Evolutionary conservation across 1,140 invertebrate species (phyloP).

Genomic region (Harpegnathos saltator): DNA sequence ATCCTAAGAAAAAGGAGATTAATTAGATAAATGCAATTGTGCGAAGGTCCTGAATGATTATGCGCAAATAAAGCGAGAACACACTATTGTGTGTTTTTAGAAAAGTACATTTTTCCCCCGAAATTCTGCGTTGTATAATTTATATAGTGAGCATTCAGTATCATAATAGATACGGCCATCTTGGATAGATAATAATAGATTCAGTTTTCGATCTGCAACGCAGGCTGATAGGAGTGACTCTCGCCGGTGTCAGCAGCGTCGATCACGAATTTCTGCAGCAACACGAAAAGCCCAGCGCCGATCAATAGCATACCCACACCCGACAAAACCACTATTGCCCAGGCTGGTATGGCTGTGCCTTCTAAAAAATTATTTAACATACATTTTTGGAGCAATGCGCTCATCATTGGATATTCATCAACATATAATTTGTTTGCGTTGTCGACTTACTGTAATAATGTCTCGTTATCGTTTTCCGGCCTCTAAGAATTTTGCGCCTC

Average conservation of each 20-base stretch:
- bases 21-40: constrained; percentile 13
- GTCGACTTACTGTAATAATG: constrained; percentile 90
- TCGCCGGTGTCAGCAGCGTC: constrained; percentile 76
- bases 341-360: constrained; percentile 89
- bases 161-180: background rate
- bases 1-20: constrained; percentile 41
- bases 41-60: constrained; percentile 31
- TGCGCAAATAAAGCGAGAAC: constrained; percentile 58
- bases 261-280: constrained; percentile 89
- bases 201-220: constrained; percentile 81
- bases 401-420: too few relatives aligned
- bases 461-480: constrained; percentile 90
- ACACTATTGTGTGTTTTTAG: constrained; percentile 65
- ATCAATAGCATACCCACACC: constrained; percentile 89
- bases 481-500: constrained; percentile 90
- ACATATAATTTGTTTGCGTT: too few relatives aligned
- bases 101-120: constrained; percentile 38
- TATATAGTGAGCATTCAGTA: constrained; percentile 27
- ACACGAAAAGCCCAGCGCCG: constrained; percentile 89
- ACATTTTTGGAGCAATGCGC: background rate
- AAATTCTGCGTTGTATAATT: constrained; percentile 51
- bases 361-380: constrained; percentile 85
- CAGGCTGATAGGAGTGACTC: constrained; percentile 79
- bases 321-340: constrained; percentile 89
- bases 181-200: background rate